Evolutionary conservation across 2,888 invertebrate genomes (phyloP), one percentile per base, ranked within the genome.

Genomic region (Nomada ruficornis): DNA sequence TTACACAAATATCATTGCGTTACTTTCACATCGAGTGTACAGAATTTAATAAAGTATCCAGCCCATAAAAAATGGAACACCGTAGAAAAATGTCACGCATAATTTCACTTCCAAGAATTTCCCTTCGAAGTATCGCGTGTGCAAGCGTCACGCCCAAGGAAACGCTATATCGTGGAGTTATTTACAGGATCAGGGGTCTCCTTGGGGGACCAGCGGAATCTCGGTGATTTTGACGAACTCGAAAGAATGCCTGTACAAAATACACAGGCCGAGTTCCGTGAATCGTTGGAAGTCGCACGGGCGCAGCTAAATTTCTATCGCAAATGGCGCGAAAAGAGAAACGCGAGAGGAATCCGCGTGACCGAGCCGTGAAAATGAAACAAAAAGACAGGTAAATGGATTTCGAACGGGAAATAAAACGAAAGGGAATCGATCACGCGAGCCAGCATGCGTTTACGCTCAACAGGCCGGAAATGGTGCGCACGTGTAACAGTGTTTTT

Each of bases 401-500:
- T 63, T 71, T 60, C 65, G 47, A 55, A 67, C n/a, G 9, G 13
- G 50, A 59, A 67, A 65, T 47, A 36, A 76, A 64, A 69, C 59
- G 44, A 59, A 54, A 59, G 64, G 23, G 29, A 64, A 69, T 44
- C 54, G 44, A 55, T 55, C n/a, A 29, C 26, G n/a, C 23, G 52
- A 64, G 60, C 54, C 59, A 20, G 62, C 23, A 29, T 47, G 69
- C 65, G 67, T 84, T 75, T 79, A 52, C 57, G 73, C 67, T 70
- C 73, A 73, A 70, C 73, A 59, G 79, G 63, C 79, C 78, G 83
- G 84, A 83, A 83, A 84, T 69, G 69, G 79, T 54, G 77, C 73
- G 79, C 84, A 80, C 84, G 84, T 84, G 83, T 74, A 75, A 67
- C 63, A 26, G 50, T 80, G 84, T 84, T 79, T 77, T 73, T 54